phyloP scores from a whole-genome alignment of 2,113 vertebrate genomes.

The Strix aluco region DNA sequence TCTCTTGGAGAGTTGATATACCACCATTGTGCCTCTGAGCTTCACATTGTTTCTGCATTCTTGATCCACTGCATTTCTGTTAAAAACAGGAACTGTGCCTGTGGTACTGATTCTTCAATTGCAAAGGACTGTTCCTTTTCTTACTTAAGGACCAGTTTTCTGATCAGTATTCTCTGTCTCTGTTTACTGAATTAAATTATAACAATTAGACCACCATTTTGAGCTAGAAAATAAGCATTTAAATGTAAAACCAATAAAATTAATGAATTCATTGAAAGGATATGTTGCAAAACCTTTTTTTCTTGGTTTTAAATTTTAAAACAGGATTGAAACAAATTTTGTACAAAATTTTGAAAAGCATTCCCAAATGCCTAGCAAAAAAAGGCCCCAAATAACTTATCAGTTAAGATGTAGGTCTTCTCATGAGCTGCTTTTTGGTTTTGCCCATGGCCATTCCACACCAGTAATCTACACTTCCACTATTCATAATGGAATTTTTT shows the following conservation, averaged over 20 bases:
- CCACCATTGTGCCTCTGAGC: not conserved
- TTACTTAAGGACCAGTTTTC: not conserved
- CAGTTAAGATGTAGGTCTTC: not conserved
- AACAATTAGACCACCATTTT: not conserved
- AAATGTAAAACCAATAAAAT: not conserved
- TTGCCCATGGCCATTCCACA: not conserved
- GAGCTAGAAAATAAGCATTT: not conserved
- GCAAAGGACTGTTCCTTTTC: not conserved
- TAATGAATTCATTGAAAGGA: accelerated
- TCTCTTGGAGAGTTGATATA: not conserved
- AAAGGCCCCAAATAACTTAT: not conserved
- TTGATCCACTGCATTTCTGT: not conserved
- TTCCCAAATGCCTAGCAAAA: not conserved
- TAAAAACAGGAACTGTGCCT: not conserved
- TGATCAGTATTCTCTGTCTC: not conserved
- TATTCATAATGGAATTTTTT: not conserved
- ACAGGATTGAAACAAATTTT: not conserved
- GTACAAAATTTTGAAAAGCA: not conserved
- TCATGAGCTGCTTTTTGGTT: not conserved
- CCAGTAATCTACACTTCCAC: not conserved
- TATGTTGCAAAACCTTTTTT: accelerated
- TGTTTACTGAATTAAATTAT: not conserved
- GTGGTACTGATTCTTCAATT: not conserved
- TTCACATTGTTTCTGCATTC: not conserved
- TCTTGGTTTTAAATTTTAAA: not conserved